Evolutionary conservation across 2,888 invertebrate species (phyloP), one percentile per base, ranked within the genome.

Genomic region (Allacma fusca): DNA sequence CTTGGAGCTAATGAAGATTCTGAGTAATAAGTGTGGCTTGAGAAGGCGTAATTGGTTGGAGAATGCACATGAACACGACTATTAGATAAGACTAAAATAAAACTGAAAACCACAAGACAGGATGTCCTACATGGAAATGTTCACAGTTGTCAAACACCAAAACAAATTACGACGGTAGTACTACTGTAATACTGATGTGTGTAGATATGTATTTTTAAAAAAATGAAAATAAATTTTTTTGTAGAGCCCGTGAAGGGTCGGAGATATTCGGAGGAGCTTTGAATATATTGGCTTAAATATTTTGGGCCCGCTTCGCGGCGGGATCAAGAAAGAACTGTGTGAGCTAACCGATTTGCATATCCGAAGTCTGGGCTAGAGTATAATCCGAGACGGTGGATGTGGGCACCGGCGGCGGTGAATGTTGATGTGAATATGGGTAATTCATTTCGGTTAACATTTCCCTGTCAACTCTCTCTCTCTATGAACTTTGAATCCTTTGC

Each of bases 381-480:
- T 62, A 76, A 68, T 76, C 76, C 19, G 76, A 76, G 29, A 76
- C 76, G 24, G 76, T 76, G 24, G 76, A 76, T 1, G 76, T 76
- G 5, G 76, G 76, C 44, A 76, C 76, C 64, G 76, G 76, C 24
- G 76, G 76, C 40, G 76, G 76, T 28, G 76, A 76, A 24, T 70
- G 71, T 44, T 70, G 71, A 71, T 76, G 76, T 21, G 70, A 40
- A 64, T 76, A 76, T 28, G 76, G 23, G 29, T 76, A 76, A 76
- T 68, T 70, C 76, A 76, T 70, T 64, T 76, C 76, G 40, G 71
- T 71, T 64, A 76, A 76, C 76, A 76, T 76, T 73, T 73, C 50
- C 19, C 34, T 34, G 50, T 19, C 16, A 50, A 50, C 50, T 50
- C 50, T 50, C 50, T 34, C 34, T 34, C 34, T 34, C 50, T 50